These are phyloP conservation scores for Pachliopta kotzebuea DNA, from an alignment of 2,888 invertebrate species.

Conservation along the genomic window DNA sequence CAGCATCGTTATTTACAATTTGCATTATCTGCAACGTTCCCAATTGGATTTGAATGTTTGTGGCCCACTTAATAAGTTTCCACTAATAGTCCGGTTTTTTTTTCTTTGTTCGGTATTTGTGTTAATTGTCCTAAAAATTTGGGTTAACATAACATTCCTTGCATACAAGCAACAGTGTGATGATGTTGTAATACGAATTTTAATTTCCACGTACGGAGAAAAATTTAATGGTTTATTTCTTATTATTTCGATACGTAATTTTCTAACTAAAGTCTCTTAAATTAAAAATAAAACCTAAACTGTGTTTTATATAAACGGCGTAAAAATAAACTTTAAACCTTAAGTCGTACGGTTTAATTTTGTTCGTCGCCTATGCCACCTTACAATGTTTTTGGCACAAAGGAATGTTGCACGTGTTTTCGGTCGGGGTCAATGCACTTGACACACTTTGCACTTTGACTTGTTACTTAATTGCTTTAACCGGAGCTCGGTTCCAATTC, in stretches of 20 bases:
- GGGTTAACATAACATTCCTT: conserved; percentile 47
- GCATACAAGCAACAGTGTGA: conserved; percentile 15
- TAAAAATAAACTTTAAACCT: conserved; percentile 2
- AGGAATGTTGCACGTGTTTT: conserved; percentile 59
- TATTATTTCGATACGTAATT: conserved; percentile 2
- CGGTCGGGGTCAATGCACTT: conserved; percentile 62
- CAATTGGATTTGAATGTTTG: conserved; percentile 68
- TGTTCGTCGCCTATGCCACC: conserved; percentile 28
- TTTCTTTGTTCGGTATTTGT: conserved; percentile 62
- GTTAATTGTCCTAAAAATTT: conserved; percentile 60
- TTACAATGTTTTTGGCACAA: conserved; percentile 30
- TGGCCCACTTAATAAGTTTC: conserved; percentile 59
- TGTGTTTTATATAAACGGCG: too few species aligned
- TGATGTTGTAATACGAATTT: conserved; percentile 33
- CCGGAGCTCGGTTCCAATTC: conserved; percentile 21
- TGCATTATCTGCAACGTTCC: conserved; percentile 38
- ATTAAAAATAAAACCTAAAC: too few species aligned
- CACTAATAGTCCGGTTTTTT: conserved; percentile 48
- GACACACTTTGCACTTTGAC: conserved; percentile 64
- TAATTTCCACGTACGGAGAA: conserved; percentile 19
- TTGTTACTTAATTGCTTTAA: conserved; percentile 48
- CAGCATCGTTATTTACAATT: conserved; percentile 27
- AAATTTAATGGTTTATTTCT: neutral
- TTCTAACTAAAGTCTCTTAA: too few species aligned
- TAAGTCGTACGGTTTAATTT: conserved; percentile 32